Evolutionary conservation across 2,888 invertebrate genomes (phyloP), one percentile per base, ranked within the genome.

Genomic region (Apotomis betuletana): DNA sequence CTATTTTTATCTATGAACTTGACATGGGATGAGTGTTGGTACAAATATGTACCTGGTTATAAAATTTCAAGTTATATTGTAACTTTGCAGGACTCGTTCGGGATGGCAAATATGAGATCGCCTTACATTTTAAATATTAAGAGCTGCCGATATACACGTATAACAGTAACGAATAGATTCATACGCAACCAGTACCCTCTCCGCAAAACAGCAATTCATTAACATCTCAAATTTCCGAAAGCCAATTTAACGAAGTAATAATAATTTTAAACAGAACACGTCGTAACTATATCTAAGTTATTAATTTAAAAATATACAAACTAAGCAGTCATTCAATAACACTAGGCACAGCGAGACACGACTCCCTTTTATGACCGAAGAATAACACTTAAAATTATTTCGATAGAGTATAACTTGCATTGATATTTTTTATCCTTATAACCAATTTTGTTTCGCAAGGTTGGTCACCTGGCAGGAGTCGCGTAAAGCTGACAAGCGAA

Each of bases 281-380:
- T 87, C 82, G 81, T 79, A 81, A 81, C 83, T 85, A 82, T 81
- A 86, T 82, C 84, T 85, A 80, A 75, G 71, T 78, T 83, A 87
- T 87, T 88, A 87, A 88, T 87, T 87, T 86, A 86, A 87, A 86
- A 88, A 85, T 87, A 88, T 92, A 92, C 85, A 89, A 91, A 92
- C 92, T 92, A 92, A 90, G 92, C 92, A 92, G 92, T 92, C 92
- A 89, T 91, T 91, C 90, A 85, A 84, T 90, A 91, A 90, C 88
- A 86, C 90, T 91, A 91, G 84, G 84, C 58, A 27, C 67, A n/a
- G 70, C 67, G 54, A 27, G 38, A 49, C 67, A 67, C 70, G 61
- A 71, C 70, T 55, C 57, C 27, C 46, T 38, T 51, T 46, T n/a
- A 13, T 44, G 52, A 13, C 46, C 10, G 38, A 27, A 10, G n/a